Percentiles rank a stretch among this genome's conserved stretches.
phyloP scores from a whole-genome alignment of 2,888 invertebrate species.

The Apamea crenata region DNA sequence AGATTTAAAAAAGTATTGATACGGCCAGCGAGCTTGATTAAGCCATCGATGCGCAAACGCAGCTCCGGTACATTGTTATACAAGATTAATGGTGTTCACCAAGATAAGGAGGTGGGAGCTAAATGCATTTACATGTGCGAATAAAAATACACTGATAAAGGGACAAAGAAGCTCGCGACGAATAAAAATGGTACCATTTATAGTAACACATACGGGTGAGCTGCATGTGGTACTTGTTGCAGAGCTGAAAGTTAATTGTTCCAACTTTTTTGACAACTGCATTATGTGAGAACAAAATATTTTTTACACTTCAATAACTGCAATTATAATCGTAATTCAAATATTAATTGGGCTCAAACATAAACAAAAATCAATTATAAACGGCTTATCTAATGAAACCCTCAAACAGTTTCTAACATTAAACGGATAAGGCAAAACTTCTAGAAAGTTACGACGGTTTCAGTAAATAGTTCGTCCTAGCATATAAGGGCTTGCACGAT shows the following conservation, averaged over 20 bases:
- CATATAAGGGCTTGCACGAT: constrained; percentile 54
- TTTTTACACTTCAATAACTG: too few relatives aligned
- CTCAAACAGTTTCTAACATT: background rate
- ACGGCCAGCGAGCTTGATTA: constrained; percentile 83
- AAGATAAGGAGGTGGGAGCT: constrained; percentile 88
- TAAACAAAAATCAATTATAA: too few relatives aligned
- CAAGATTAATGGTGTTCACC: constrained; percentile 89
- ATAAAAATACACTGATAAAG: constrained; percentile 87
- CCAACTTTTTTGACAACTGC: background rate
- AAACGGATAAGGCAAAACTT: constrained; percentile 3
- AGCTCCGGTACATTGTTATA: constrained; percentile 87
- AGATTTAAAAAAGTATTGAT: constrained; percentile 79
- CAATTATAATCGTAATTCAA: background rate
- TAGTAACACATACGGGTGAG: constrained; percentile 67
- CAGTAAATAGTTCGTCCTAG: constrained; percentile 22
- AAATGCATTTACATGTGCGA: constrained; percentile 90
- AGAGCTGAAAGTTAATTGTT: constrained; percentile 15
- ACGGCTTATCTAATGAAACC: background rate
- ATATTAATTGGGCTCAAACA: background rate
- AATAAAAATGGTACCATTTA: constrained; percentile 79
- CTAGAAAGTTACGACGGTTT: constrained; percentile 31
- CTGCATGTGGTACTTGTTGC: constrained; percentile 28
- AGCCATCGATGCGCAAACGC: constrained; percentile 84
- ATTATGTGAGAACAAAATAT: background rate
- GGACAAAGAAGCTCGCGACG: constrained; percentile 85